phyloP scores from a whole-genome alignment of 2,888 invertebrate genomes.

The Drosophila atripex region DNA sequence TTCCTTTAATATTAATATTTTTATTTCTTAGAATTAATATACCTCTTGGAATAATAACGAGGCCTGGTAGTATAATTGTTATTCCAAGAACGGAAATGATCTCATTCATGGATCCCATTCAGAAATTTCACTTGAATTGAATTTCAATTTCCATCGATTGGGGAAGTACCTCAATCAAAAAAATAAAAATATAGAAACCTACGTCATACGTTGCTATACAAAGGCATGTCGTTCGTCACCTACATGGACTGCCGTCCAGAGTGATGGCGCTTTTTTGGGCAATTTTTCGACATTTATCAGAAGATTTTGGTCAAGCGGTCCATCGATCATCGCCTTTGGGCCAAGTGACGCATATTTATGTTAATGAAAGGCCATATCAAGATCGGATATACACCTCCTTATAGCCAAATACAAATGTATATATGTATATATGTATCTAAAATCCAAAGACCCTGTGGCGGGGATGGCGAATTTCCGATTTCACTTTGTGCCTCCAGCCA shows the following conservation, averaged over 20 bases:
- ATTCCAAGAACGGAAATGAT: conserved; percentile 19
- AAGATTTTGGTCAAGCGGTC: conserved; percentile 43
- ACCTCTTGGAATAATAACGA: conserved; percentile 8
- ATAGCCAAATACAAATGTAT: conserved; percentile 2
- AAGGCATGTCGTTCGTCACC: too few species aligned
- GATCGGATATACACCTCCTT: conserved; percentile 11
- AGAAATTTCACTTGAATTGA: conserved; percentile 36
- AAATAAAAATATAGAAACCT: not conserved
- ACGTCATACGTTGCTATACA: not conserved
- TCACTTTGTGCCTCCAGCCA: conserved; percentile 45
- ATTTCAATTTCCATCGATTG: conserved; percentile 10
- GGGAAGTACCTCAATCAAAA: conserved; percentile 1
- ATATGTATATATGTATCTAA: too few species aligned
- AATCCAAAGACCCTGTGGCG: conserved; percentile 16
- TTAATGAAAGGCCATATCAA: conserved; percentile 37
- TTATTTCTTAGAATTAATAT: not conserved
- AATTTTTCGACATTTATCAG: conserved; percentile 64
- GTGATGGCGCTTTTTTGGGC: conserved; percentile 8
- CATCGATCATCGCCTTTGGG: conserved; percentile 28
- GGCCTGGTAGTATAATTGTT: not conserved
- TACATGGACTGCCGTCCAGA: too few species aligned
- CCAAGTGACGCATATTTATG: conserved; percentile 31
- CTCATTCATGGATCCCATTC: conserved; percentile 18
- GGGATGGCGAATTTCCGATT: conserved; percentile 42
- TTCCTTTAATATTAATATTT: too few species aligned